Conservation (phyloP, 2,113 vertebrate genomes). For the Pluvialis apricaria region DNA sequence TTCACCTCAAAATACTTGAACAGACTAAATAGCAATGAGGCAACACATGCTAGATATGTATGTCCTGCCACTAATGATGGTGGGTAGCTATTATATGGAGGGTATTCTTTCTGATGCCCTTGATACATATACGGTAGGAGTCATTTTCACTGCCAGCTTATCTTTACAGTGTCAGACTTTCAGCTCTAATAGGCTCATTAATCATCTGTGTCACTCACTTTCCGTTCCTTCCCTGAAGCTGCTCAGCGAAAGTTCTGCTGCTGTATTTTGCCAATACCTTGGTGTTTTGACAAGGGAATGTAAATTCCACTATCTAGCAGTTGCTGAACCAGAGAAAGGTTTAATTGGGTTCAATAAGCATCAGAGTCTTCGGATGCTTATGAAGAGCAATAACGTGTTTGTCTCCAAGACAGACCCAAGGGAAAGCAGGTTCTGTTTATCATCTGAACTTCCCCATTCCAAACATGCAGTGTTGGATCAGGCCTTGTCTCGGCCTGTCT, state of each 20-base stretch:
- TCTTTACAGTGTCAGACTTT: conserved; percentile 59
- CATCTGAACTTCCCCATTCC: not conserved
- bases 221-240: conserved; percentile 46
- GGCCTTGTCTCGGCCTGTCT: not conserved
- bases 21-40: not conserved
- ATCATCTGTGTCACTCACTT: conserved; percentile 63
- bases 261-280: conserved; percentile 23
- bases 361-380: not conserved
- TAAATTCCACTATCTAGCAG: not conserved
- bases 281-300: conserved; percentile 37
- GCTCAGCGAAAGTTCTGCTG: conserved; percentile 45
- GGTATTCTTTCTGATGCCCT: conserved; percentile 48
- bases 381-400: not conserved
- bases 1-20: conserved; percentile 41
- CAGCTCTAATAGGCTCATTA: conserved; percentile 66
- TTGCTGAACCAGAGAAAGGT: conserved; percentile 32
- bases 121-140: conserved; percentile 34
- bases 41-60: not conserved
- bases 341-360: conserved; percentile 41
- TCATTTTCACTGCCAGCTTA: conserved; percentile 62
- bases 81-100: not conserved
- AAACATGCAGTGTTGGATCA: not conserved
- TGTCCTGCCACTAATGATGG: conserved; percentile 26
- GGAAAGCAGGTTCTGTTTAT: not conserved
- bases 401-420: not conserved